A percentile compares a stretch with the other conserved stretches of the same genome.
Evolutionary conservation across 2,888 invertebrate genomes (phyloP).

Genomic region (Pyrochroa serraticornis): DNA sequence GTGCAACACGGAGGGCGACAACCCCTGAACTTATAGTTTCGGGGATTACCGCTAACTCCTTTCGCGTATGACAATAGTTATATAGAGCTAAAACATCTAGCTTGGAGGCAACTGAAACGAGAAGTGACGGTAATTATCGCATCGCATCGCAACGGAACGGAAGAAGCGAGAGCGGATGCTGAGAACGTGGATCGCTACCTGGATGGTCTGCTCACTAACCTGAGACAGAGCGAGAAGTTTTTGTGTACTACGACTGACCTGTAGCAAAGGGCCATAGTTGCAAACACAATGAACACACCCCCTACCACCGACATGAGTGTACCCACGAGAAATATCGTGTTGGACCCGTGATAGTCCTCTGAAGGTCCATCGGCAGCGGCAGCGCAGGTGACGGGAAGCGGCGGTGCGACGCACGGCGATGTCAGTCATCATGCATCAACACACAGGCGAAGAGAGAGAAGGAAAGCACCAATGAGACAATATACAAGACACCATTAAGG

Average conservation of each 20-base stretch:
- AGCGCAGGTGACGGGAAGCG: slow-evolving; percentile 55
- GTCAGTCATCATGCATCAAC: slow-evolving; percentile 62
- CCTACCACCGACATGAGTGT: slow-evolving; percentile 98
- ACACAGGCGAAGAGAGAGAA: slow-evolving; percentile 63
- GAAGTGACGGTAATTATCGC: slow-evolving; percentile 20
- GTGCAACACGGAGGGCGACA: too few relatives aligned
- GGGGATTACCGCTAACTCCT: too few relatives aligned
- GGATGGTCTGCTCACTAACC: slow-evolving; percentile 91
- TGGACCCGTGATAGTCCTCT: slow-evolving; percentile 97
- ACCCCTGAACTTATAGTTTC: too few relatives aligned
- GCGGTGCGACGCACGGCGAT: slow-evolving; percentile 44
- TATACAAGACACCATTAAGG: slow-evolving; percentile 39
- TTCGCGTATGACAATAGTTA: neutral
- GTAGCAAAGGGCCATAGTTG: slow-evolving; percentile 99
- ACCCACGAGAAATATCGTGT: slow-evolving; percentile 96
- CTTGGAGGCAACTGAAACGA: slow-evolving; percentile 46
- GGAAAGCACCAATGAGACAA: slow-evolving; percentile 63
- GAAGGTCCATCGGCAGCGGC: slow-evolving; percentile 59
- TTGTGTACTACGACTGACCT: slow-evolving; percentile 99
- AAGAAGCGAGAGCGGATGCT: slow-evolving; percentile 55
- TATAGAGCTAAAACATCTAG: slow-evolving; percentile 50
- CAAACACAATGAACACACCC: slow-evolving; percentile 98
- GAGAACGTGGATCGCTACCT: slow-evolving; percentile 65
- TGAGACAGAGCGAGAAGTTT: slow-evolving; percentile 98
- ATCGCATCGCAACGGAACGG: slow-evolving; percentile 39